Conservation (phyloP, 92 coral and sea anemone genomes). For the Blastomussa wellsi region DNA sequence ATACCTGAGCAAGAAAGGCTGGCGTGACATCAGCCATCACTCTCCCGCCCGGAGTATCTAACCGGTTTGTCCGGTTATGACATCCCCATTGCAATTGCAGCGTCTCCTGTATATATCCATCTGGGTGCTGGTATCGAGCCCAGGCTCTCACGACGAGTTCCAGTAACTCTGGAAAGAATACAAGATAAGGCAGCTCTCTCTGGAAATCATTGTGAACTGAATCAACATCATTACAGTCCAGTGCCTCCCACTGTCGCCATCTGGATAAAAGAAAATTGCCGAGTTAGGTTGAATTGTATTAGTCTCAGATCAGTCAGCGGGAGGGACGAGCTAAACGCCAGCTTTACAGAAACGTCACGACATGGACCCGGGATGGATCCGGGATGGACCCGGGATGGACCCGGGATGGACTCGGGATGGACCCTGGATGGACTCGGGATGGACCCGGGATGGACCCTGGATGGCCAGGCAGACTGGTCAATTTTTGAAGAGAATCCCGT, state of each 20-base stretch:
- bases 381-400: too few relatives aligned
- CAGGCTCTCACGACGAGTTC: slow-evolving; percentile 84
- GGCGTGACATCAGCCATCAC: slow-evolving; percentile 88
- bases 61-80: slow-evolving; percentile 59
- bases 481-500: too few relatives aligned
- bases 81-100: slow-evolving; percentile 74
- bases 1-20: slow-evolving; percentile 85
- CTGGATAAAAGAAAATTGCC: slow-evolving; percentile 13
- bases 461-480: too few relatives aligned
- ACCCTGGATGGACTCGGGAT: too few relatives aligned
- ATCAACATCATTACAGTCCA: slow-evolving; percentile 89
- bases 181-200: slow-evolving; percentile 77
- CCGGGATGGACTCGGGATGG: too few relatives aligned
- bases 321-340: background rate
- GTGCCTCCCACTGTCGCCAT: slow-evolving; percentile 94
- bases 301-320: background rate
- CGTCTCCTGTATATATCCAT: slow-evolving; percentile 71
- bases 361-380: too few relatives aligned
- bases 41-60: slow-evolving; percentile 77
- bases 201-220: slow-evolving; percentile 93
- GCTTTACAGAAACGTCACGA: background rate
- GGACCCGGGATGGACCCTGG: too few relatives aligned
- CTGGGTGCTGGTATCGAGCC: slow-evolving; percentile 66
- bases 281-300: too few relatives aligned
- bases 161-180: slow-evolving; percentile 80